Percentiles rank a stretch among this genome's conserved stretches.
These are phyloP conservation scores for Neoitamus cyanurus DNA, from an alignment of 2,888 invertebrate species.

Conservation along the genomic window DNA sequence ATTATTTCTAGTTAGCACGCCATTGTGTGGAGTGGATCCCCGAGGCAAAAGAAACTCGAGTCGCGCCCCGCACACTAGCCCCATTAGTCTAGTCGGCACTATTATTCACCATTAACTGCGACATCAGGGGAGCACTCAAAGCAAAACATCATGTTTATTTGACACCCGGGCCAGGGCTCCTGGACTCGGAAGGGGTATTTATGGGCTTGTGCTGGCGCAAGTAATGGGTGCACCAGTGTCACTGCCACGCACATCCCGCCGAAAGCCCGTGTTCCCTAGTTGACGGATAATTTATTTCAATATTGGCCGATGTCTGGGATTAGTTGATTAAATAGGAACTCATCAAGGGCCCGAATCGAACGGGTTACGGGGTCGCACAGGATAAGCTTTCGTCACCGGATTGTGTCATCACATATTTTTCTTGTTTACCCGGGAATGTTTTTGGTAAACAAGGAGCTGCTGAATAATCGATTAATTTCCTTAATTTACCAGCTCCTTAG, in stretches of 20 bases:
- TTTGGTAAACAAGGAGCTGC: background rate
- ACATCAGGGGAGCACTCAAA: background rate
- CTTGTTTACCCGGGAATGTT: background rate
- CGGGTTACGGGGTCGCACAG: background rate
- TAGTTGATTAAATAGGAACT: background rate
- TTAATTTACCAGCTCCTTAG: background rate
- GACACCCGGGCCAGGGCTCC: background rate
- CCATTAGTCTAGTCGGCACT: background rate
- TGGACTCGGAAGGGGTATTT: background rate
- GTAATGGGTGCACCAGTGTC: background rate
- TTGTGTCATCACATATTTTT: background rate
- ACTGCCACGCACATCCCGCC: background rate
- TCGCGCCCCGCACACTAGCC: background rate
- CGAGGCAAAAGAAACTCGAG: background rate
- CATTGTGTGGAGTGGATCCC: background rate
- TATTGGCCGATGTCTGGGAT: background rate
- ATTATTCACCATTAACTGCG: background rate
- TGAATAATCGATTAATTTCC: constrained; percentile 5
- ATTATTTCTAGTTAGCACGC: constrained; percentile 1
- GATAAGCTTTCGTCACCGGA: background rate
- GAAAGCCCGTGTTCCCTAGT: background rate
- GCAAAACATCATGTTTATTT: background rate
- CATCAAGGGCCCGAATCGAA: background rate
- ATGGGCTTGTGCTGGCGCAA: background rate
- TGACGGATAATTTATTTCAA: background rate